Conservation (phyloP, 2,888 invertebrate species). For the Scaptomyza polygonia region DNA sequence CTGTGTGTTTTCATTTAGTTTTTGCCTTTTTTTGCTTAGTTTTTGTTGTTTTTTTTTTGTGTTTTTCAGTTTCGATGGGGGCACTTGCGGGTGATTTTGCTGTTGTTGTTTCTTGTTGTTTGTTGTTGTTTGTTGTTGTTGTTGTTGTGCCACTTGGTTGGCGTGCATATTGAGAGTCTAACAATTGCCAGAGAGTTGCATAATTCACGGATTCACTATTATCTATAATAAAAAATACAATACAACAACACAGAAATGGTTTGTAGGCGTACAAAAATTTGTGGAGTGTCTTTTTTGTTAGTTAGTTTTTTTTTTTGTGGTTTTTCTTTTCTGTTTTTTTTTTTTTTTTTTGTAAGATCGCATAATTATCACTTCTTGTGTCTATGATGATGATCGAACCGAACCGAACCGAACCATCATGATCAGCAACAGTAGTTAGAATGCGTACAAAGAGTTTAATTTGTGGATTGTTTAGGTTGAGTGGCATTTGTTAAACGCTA, state of each 20-base stretch:
- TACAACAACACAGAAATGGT: conserved; percentile 71
- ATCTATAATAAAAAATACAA: conserved; percentile 75
- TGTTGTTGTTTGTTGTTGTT: conserved; percentile 42
- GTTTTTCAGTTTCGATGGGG: conserved; percentile 52
- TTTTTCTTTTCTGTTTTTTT: conserved; percentile 19
- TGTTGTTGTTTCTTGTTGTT: conserved; percentile 28
- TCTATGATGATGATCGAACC: conserved; percentile 52
- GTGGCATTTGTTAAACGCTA: conserved; percentile 62
- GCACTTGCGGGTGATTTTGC: conserved; percentile 66
- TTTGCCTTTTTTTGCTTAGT: too few species aligned
- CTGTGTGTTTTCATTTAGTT: conserved; percentile 38
- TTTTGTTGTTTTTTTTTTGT: too few species aligned
- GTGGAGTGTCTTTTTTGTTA: background rate
- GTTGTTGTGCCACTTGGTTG: conserved; percentile 58
- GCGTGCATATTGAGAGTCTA: conserved; percentile 75
- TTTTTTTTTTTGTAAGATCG: conserved; percentile 18
- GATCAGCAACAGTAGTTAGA: conserved; percentile 31
- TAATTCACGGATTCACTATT: conserved; percentile 79
- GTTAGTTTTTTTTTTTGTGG: conserved; percentile 15
- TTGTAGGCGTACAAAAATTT: conserved; percentile 62
- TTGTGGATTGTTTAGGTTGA: conserved; percentile 5
- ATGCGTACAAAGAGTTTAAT: conserved; percentile 2
- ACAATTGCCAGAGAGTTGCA: conserved; percentile 79
- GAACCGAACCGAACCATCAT: too few species aligned
- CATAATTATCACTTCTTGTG: conserved; percentile 49